Conservation (phyloP, 2,113 vertebrate genomes). For the human region GRCh38 chr4:89895001-89895500, state of each 20-base stretch:
- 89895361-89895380: constrained; percentile 20
- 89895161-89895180: background rate
- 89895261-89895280: background rate
- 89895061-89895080: constrained; percentile 4
- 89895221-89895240: background rate
- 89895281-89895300: background rate
- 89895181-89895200: background rate
- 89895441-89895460: background rate
- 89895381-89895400: constrained; percentile 55
- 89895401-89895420: constrained; percentile 45
- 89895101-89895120: background rate
- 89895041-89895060: constrained; percentile 16
- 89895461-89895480: too few relatives aligned
- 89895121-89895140: background rate
- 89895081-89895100: background rate
- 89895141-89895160: background rate
- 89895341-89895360: background rate
- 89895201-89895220: background rate
- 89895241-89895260: background rate
- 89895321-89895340: background rate
- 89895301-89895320: background rate
- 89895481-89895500: background rate
- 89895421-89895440: background rate
- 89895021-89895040: constrained; percentile 23
- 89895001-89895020: constrained; percentile 60